Evolutionary conservation across 2,113 vertebrate species (phyloP), one percentile per base, ranked within the genome.

Genomic region (Phalacrocorax carbo): DNA sequence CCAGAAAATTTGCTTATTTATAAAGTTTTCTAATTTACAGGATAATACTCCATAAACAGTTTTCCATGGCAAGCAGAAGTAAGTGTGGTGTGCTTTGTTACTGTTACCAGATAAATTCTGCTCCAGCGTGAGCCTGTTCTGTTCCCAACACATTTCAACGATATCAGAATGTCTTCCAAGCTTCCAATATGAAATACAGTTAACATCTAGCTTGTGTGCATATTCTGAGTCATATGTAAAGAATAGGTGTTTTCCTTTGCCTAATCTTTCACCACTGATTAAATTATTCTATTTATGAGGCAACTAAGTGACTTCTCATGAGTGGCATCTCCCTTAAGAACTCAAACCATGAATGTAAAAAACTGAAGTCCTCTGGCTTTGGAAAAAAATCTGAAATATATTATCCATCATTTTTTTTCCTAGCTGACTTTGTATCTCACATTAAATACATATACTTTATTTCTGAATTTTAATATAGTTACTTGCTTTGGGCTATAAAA

Each of bases 401-500:
- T 46, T 68, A 70, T 26, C 23, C 27, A 86, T 10, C 17, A 18
- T 21, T 73, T 82, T 85, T 85, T 44, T 46, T 36, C 38, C 48
- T 69, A n/a, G 54, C 23, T 92, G 71, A 76, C 27, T 66, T 86
- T 34, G n/a, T 36, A 68, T 68, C 10, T 36, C 11, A 34, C 60
- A 68, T 92, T 75, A 73, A 72, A 83, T 44, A 10, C 64, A 81
- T 12, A 75, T 7, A 78, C 15, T 21, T 92, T 73, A 55, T 71
- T 96, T 68, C 38, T 96, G 42, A 76, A 69, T 82, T 89, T 86
- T 70, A 81, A 73, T 65, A 57, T 5, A 7, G 6, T 57, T 90
- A 86, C 38, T 84, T 75, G 38, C 36, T 95, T 87, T 87, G 95
- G 94, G 94, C 96, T 96, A 92, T 85, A 95, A 94, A 94, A 71